phyloP scores from a whole-genome alignment of 2,888 invertebrate genomes.

The Phalera bucephala region DNA sequence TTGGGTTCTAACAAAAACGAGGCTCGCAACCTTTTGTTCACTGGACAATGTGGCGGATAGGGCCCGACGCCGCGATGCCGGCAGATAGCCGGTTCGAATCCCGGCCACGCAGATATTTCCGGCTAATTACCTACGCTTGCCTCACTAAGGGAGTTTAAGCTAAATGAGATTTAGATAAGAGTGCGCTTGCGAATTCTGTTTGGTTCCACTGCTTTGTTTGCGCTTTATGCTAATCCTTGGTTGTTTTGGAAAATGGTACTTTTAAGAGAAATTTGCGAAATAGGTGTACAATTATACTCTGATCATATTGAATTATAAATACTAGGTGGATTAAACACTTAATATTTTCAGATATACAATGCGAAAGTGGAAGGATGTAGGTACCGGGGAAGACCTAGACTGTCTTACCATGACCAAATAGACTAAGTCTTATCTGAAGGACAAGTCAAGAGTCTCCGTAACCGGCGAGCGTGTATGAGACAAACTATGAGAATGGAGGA shows the following conservation, averaged over 20 bases:
- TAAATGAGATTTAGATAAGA: conserved; percentile 37
- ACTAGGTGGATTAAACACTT: too few species aligned
- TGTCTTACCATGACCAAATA: too few species aligned
- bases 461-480: too few species aligned
- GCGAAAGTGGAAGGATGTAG: too few species aligned
- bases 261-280: neutral
- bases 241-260: conserved; percentile 6
- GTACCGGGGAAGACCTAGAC: too few species aligned
- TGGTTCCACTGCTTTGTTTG: conserved; percentile 26
- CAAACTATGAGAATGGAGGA: too few species aligned
- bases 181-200: conserved; percentile 23
- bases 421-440: too few species aligned
- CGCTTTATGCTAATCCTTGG: conserved; percentile 18
- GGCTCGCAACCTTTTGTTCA: conserved; percentile 46
- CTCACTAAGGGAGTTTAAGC: conserved; percentile 28
- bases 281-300: too few species aligned
- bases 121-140: conserved; percentile 61
- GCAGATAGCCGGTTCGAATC: conserved; percentile 59
- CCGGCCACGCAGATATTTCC: conserved; percentile 57
- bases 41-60: conserved; percentile 46
- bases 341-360: too few species aligned
- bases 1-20: conserved; percentile 37
- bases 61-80: conserved; percentile 62
- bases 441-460: too few species aligned
- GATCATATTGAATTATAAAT: too few species aligned